Evolutionary conservation across 2,888 invertebrate species (phyloP).

Genomic region (Rotaria sp.): DNA sequence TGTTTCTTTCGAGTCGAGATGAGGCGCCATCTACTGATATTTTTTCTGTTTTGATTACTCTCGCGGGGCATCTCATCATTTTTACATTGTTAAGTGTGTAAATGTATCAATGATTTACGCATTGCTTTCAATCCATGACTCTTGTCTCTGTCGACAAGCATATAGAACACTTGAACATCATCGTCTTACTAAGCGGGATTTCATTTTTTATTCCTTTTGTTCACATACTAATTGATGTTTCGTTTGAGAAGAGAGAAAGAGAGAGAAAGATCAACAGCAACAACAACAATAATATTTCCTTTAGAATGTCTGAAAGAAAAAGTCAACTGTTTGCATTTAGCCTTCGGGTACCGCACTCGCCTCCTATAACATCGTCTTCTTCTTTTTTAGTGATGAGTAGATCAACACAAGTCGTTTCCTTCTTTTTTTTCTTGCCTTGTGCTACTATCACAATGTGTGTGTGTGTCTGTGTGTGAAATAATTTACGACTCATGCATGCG

Average conservation of each 20-base stretch:
- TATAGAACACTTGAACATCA: conserved; percentile 14
- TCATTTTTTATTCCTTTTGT: conserved; percentile 18
- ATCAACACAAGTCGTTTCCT: conserved; percentile 12
- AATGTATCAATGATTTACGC: conserved; percentile 20
- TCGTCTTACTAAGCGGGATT: conserved; percentile 5
- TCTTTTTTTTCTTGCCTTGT: background rate
- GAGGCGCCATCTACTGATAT: background rate
- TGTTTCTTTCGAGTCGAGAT: background rate
- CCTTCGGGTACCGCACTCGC: conserved; percentile 24
- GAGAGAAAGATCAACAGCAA: background rate
- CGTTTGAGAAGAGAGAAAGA: background rate
- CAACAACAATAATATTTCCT: conserved; percentile 12
- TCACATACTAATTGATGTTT: conserved; percentile 22
- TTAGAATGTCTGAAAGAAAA: conserved; percentile 20
- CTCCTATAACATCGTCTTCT: background rate
- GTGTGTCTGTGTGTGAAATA: background rate
- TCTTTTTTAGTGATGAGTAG: background rate
- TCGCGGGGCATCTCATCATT: conserved; percentile 5
- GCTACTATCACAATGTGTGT: no score
- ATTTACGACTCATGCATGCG: conserved; percentile 16
- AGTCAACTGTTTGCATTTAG: conserved; percentile 18
- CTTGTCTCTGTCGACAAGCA: background rate
- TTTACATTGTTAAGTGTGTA: conserved; percentile 13
- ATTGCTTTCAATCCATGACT: conserved; percentile 1
- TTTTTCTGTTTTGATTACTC: background rate